phyloP scores from a whole-genome alignment of 2,113 vertebrate species.

The Laterallus jamaicensis region DNA sequence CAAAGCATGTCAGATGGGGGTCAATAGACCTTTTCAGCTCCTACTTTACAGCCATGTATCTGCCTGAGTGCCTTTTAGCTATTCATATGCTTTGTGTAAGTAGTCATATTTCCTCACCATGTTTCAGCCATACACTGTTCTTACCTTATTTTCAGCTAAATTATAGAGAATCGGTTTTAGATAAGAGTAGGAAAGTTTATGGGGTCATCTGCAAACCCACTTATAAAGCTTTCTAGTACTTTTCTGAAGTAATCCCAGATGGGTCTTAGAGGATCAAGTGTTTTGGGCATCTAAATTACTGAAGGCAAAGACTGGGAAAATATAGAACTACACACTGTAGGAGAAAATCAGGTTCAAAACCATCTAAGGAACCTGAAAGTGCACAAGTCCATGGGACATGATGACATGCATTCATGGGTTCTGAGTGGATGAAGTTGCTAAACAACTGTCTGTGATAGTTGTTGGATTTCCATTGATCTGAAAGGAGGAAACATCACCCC shows the following conservation, averaged over 20 bases:
- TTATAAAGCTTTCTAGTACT: background rate
- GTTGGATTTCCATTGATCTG: too few relatives aligned
- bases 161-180: background rate
- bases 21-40: slow-evolving; percentile 22
- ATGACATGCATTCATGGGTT: too few relatives aligned
- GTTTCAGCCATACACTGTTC: background rate
- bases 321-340: too few relatives aligned
- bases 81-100: slow-evolving; percentile 31
- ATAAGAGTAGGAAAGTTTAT: background rate
- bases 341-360: too few relatives aligned
- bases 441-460: too few relatives aligned
- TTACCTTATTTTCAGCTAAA: background rate
- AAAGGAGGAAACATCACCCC: too few relatives aligned
- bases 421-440: too few relatives aligned
- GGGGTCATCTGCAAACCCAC: background rate
- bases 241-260: background rate
- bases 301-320: too few relatives aligned
- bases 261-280: background rate
- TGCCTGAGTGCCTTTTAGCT: slow-evolving; percentile 21
- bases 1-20: background rate
- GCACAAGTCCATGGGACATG: too few relatives aligned
- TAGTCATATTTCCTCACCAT: background rate
- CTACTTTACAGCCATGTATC: background rate
- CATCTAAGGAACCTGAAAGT: too few relatives aligned
- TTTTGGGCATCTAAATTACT: background rate